Conservation (phyloP, 2,888 invertebrate species). For the Asteroscopus sphinx region DNA sequence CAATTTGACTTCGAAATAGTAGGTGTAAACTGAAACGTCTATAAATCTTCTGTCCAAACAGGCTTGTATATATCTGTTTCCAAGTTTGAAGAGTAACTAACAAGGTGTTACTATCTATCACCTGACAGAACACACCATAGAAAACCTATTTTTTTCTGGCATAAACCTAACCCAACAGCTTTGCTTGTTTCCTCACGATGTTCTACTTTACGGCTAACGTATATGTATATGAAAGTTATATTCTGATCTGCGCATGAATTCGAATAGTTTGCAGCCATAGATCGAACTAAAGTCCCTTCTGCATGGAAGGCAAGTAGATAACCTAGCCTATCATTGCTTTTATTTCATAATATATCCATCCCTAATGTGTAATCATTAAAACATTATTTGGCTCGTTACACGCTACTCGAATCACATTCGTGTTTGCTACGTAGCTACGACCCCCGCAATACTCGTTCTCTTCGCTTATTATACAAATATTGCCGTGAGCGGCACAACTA, state of each 20-base stretch:
- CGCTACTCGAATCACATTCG: constrained; percentile 27
- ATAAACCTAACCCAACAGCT: too few species aligned
- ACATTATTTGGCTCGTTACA: constrained; percentile 23
- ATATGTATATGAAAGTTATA: too few species aligned
- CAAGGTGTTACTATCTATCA: constrained; percentile 17
- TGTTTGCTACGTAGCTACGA: constrained; percentile 16
- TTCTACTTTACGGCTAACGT: too few species aligned
- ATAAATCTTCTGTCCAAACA: constrained; percentile 19
- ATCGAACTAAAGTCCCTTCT: too few species aligned
- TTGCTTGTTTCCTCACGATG: too few species aligned
- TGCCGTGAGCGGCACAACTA: constrained; percentile 28
- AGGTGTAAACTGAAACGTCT: constrained; percentile 20
- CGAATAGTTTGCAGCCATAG: too few species aligned
- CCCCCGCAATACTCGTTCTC: constrained; percentile 28
- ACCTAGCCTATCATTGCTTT: too few species aligned
- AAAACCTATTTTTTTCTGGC: too few species aligned
- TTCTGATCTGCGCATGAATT: too few species aligned
- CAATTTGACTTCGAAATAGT: constrained; percentile 20
- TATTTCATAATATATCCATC: background rate
- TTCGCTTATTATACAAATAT: constrained; percentile 44
- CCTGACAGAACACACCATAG: constrained; percentile 7
- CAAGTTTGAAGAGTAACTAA: constrained; percentile 19
- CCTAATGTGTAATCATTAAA: constrained; percentile 15
- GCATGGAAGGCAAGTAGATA: too few species aligned
- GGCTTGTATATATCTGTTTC: constrained; percentile 26